phyloP scores from a whole-genome alignment of 2,797 vertebrate species.

The Helostoma temminkii region DNA sequence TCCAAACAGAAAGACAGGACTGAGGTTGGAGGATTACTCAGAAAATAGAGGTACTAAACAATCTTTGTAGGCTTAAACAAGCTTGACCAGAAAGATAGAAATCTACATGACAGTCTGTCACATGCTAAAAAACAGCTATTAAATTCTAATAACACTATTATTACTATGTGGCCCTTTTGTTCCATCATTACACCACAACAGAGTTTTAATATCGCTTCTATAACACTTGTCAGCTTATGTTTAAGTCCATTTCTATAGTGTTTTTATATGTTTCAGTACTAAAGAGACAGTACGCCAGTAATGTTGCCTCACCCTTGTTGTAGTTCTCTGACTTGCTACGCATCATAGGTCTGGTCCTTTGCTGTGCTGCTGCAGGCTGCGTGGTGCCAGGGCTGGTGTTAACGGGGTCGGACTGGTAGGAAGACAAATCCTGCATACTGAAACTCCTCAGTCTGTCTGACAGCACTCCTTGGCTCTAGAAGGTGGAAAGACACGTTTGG shows the following conservation, averaged over 20 bases:
- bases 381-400: constrained; percentile 73
- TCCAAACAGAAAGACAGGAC: constrained; percentile 73
- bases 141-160: constrained; percentile 11
- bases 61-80: constrained; percentile 51
- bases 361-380: constrained; percentile 85
- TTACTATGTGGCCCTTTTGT: neutral
- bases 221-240: neutral
- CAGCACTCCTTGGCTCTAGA: constrained; percentile 94
- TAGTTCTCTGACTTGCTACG: constrained; percentile 94
- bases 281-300: neutral
- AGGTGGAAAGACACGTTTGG: constrained; percentile 28
- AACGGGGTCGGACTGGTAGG: constrained; percentile 88
- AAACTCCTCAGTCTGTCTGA: constrained; percentile 97
- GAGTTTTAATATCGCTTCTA: neutral
- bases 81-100: constrained; percentile 61
- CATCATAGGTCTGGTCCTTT: constrained; percentile 88
- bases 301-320: constrained; percentile 81
- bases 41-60: constrained; percentile 60
- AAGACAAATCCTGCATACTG: constrained; percentile 98
- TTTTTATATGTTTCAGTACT: neutral
- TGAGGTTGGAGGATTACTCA: constrained; percentile 45
- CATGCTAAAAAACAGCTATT: constrained; percentile 17
- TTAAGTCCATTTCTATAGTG: neutral
- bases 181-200: neutral
- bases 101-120: constrained; percentile 24